Evolutionary conservation across 2,797 vertebrate species (phyloP), one percentile per base, ranked within the genome.

Genomic region (Remorina albescens): DNA sequence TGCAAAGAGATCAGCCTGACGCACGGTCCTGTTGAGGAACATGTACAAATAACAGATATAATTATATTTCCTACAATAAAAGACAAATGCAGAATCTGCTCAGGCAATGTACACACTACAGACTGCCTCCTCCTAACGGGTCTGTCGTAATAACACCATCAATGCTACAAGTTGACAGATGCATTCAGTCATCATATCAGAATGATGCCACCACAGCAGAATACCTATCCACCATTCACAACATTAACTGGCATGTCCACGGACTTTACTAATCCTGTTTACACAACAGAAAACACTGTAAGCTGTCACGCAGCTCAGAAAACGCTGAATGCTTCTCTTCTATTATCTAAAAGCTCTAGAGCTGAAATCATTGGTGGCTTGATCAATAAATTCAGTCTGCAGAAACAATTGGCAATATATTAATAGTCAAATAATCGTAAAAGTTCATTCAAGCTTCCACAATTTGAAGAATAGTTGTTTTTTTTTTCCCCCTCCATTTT

Each of bases 1-100:
- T 57, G 65, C 74, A n/a, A 76, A 77, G 63, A 12, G 56, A 79
- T 73, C 54, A 47, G 8, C 7, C 49, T 25, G 37, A 56, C 54
- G 30, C 44, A n/a, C 36, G 42, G 9, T n/a, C 15, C 37, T 59
- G 25, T 53, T 16, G 9, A 39, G n/a, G 30, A 44, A 68, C 49
- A 57, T 47, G 18, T 21, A 11, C 13, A 11, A 69, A 41, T 25
- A 5, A 2, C 25, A 23, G 34, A 60, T 66, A 64, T 16, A 32
- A 25, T 41, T 36, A 23, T 34, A 15, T 71, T 57, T 57, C 36
- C 46, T 26, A 57, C 23, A 49, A 5, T 30, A 5, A 51, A 4
- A 56, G 4, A 37, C 15, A 23, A 39, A 0, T 34, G 36, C 10
- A 21, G 0, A 54, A 59, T 59, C 57, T 62, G 47, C 25, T 55